Conservation (phyloP, 1,140 invertebrate species). For the Sesamia nonagrioides region DNA sequence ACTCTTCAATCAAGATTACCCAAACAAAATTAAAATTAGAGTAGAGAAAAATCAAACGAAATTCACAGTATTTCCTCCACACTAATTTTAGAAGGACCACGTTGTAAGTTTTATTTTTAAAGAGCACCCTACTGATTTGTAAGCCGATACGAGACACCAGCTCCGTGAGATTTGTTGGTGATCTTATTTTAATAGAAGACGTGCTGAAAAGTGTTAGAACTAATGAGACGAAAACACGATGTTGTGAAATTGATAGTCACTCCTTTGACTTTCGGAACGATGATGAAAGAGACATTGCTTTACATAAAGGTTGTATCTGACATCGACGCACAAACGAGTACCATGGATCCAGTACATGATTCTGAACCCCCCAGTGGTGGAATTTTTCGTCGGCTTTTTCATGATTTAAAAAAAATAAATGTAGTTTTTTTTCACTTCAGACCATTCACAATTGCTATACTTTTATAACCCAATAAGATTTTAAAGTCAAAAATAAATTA, state of each 20-base stretch:
- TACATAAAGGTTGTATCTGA: too few species aligned
- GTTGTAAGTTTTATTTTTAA: slow-evolving; percentile 31
- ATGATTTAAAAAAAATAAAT: too few species aligned
- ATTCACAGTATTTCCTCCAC: background rate
- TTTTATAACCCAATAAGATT: too few species aligned
- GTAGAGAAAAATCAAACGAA: slow-evolving; percentile 5
- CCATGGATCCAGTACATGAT: too few species aligned
- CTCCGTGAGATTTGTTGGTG: slow-evolving; percentile 4
- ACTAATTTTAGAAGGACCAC: slow-evolving; percentile 20
- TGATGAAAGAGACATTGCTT: too few species aligned
- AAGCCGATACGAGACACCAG: slow-evolving; percentile 27
- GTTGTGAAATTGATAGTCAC: slow-evolving; percentile 16
- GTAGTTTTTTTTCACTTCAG: too few species aligned
- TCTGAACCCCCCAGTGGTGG: too few species aligned
- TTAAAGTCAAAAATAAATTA: too few species aligned
- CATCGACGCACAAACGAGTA: too few species aligned
- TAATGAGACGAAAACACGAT: slow-evolving; percentile 28
- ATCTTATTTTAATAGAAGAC: slow-evolving; percentile 25
- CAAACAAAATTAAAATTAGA: background rate
- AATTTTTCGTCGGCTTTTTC: too few species aligned
- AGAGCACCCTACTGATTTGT: slow-evolving; percentile 37
- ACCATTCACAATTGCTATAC: too few species aligned
- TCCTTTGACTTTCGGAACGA: background rate
- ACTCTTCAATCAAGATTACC: background rate
- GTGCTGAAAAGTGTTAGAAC: slow-evolving; percentile 22